Percentiles rank a stretch among this genome's conserved stretches.
Conservation (phyloP, 2,888 invertebrate genomes). For the Pachydiplax longipennis region DNA sequence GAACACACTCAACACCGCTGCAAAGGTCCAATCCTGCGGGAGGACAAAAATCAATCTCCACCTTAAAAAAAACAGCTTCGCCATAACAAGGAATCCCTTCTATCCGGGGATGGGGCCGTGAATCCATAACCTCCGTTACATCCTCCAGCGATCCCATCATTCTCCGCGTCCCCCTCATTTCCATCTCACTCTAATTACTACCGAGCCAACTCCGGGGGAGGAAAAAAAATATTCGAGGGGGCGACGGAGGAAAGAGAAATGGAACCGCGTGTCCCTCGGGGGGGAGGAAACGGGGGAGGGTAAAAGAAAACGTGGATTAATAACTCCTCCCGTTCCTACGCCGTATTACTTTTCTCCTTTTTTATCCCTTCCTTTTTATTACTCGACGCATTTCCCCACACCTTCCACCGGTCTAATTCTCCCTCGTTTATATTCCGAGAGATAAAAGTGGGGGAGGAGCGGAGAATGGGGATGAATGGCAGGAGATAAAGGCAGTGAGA, state of each 20-base stretch:
- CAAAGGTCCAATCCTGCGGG: too few relatives aligned
- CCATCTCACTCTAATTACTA: constrained; percentile 33
- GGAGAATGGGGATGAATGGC: not conserved
- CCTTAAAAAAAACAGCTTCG: not conserved
- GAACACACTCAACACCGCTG: too few relatives aligned
- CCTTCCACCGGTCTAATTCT: not conserved
- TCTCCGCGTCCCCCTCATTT: not conserved
- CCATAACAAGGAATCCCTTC: not conserved
- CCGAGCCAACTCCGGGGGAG: not conserved
- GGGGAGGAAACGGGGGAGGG: not conserved
- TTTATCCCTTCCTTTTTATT: not conserved
- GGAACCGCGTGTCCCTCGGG: not conserved
- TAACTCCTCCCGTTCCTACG: not conserved
- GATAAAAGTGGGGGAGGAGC: not conserved
- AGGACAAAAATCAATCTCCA: too few relatives aligned
- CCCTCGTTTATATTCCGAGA: not conserved
- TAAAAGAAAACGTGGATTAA: constrained; percentile 19
- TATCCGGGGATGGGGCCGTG: not conserved
- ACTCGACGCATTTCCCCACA: not conserved
- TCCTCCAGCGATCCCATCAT: not conserved
- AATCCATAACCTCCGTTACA: not conserved
- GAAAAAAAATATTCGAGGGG: not conserved
- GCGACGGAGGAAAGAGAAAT: not conserved
- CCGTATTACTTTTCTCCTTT: not conserved
- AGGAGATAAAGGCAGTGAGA: not conserved